Percentiles rank a stretch among this genome's conserved stretches.
These are phyloP conservation scores for Papilio aristodemus DNA, from an alignment of 1,140 invertebrate species.

Conservation along the genomic window DNA sequence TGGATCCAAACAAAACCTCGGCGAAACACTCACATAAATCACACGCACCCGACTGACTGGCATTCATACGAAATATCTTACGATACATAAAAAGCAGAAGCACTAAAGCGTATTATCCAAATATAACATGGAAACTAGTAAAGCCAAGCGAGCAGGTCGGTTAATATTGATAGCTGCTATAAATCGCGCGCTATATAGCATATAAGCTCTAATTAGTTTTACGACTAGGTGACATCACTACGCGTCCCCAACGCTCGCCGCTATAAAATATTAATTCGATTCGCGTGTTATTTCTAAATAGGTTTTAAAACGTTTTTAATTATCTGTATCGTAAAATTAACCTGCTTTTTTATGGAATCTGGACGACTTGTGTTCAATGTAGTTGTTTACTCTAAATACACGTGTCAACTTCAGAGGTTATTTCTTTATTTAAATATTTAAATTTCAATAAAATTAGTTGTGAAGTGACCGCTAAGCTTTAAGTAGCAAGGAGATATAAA, in stretches of 20 bases:
- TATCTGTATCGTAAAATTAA: slow-evolving; percentile 33
- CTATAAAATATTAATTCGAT: slow-evolving; percentile 54
- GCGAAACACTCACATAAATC: slow-evolving; percentile 1
- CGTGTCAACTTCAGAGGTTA: not conserved
- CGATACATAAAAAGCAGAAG: slow-evolving; percentile 26
- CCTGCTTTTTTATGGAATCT: not conserved
- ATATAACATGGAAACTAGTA: slow-evolving; percentile 14
- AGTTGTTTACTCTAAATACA: not conserved
- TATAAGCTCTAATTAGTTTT: slow-evolving; percentile 51
- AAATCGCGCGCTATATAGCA: slow-evolving; percentile 41
- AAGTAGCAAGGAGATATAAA: not conserved
- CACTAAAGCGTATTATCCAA: slow-evolving; percentile 13
- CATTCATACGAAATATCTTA: slow-evolving; percentile 7
- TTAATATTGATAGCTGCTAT: slow-evolving; percentile 40
- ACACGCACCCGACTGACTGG: not conserved
- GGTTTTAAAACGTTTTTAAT: slow-evolving; percentile 41
- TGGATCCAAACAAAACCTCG: not conserved
- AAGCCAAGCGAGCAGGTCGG: slow-evolving; percentile 22
- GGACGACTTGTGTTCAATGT: not conserved
- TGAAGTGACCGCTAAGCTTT: not conserved
- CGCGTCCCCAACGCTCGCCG: slow-evolving; percentile 33
- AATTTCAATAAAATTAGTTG: slow-evolving; percentile 1
- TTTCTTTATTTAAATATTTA: not conserved
- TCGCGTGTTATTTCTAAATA: slow-evolving; percentile 43
- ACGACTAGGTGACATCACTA: slow-evolving; percentile 42